Percentiles rank a stretch among this genome's conserved stretches.
phyloP scores from a whole-genome alignment of 2,888 invertebrate species.

The Trichacis sp. region DNA sequence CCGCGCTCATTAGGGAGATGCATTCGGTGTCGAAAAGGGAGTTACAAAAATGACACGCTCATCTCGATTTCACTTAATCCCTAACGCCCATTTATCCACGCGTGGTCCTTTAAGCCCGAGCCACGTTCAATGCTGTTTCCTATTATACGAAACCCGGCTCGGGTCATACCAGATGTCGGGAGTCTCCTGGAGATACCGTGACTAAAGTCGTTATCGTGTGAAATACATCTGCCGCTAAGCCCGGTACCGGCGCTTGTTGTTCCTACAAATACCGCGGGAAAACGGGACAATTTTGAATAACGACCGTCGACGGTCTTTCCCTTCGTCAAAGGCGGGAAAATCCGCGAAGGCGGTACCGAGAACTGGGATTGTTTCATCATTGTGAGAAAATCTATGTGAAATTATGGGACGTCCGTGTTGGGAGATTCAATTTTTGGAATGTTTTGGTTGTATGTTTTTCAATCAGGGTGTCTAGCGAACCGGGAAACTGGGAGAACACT shows the following conservation, averaged over 20 bases:
- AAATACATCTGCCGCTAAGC: constrained; percentile 52
- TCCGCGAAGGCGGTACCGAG: neutral
- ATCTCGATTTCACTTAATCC: constrained; percentile 58
- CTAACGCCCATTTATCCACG: constrained; percentile 48
- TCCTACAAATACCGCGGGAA: neutral
- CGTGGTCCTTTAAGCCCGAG: constrained; percentile 31
- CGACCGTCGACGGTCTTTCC: neutral
- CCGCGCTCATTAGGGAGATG: neutral
- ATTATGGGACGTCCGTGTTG: too few relatives aligned
- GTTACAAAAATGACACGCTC: constrained; percentile 56
- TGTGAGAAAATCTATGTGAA: too few relatives aligned
- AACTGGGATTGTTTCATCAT: too few relatives aligned
- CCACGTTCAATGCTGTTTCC: constrained; percentile 41
- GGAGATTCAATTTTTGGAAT: too few relatives aligned
- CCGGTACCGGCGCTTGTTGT: constrained; percentile 17
- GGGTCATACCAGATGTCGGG: constrained; percentile 54
- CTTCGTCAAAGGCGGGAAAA: neutral
- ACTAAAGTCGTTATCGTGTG: constrained; percentile 56
- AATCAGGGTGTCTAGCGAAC: too few relatives aligned
- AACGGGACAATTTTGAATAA: constrained; percentile 13
- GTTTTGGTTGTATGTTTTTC: too few relatives aligned
- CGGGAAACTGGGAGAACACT: too few relatives aligned
- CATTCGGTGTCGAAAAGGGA: constrained; percentile 9
- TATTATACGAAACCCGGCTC: constrained; percentile 45
- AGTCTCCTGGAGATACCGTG: constrained; percentile 50